Conservation (phyloP, 2,113 vertebrate species). For the Vidua chalybeata region DNA sequence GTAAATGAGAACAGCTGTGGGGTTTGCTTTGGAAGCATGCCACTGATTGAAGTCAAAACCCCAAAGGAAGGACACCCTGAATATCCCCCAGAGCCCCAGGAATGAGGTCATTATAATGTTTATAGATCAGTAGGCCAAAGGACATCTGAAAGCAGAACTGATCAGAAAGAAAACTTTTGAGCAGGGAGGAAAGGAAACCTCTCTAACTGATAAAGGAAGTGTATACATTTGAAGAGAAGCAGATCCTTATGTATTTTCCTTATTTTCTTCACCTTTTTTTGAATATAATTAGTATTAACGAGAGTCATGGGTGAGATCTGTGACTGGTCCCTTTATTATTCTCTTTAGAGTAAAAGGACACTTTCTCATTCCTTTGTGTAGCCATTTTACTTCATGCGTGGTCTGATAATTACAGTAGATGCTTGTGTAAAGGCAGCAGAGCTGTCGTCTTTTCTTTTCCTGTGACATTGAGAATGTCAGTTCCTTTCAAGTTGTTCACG, state of each 20-base stretch:
- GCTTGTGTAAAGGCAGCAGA: background rate
- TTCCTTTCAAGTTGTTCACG: background rate
- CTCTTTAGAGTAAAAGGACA: background rate
- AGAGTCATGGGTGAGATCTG: background rate
- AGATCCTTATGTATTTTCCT: background rate
- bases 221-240: background rate
- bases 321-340: background rate
- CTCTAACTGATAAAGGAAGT: background rate
- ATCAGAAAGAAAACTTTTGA: background rate
- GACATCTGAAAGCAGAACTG: background rate
- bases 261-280: background rate
- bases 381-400: background rate
- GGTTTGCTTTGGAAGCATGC: background rate
- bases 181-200: background rate
- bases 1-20: background rate
- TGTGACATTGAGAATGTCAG: slow-evolving; percentile 11
- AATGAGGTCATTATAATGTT: background rate
- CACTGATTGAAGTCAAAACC: background rate
- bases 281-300: background rate
- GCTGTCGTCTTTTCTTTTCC: background rate
- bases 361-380: background rate
- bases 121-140: background rate
- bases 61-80: background rate
- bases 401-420: background rate
- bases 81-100: background rate